These are phyloP conservation scores for Tympanuchus pallidicinctus DNA, from an alignment of 2,113 vertebrate genomes.

Conservation along the genomic window DNA sequence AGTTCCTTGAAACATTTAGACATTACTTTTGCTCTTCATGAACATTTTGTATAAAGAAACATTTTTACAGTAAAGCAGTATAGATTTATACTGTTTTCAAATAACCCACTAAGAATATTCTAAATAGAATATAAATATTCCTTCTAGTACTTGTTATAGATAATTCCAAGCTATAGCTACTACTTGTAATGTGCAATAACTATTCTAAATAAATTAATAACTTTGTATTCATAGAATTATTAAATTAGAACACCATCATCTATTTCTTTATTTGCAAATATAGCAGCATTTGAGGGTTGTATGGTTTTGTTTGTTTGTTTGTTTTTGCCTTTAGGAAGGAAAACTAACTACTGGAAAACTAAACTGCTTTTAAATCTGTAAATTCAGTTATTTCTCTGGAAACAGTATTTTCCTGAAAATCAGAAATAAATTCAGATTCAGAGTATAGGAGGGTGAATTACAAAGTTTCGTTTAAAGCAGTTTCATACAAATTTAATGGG, in stretches of 20 bases:
- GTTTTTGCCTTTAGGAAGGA: not conserved
- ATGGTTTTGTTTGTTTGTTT: not conserved
- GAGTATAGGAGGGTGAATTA: not conserved
- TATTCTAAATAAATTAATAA: not conserved
- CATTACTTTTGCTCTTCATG: not conserved
- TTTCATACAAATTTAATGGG: not conserved
- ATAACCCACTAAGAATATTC: not conserved
- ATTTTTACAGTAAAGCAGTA: not conserved
- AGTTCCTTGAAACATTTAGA: not conserved
- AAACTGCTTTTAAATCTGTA: not conserved
- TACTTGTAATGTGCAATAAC: not conserved
- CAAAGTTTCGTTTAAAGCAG: not conserved
- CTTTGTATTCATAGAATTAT: not conserved
- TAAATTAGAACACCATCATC: not conserved
- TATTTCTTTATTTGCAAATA: not conserved
- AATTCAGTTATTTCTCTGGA: not conserved
- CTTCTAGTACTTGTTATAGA: not conserved
- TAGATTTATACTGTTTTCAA: not conserved
- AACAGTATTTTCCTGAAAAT: not conserved
- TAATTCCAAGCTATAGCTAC: not conserved
- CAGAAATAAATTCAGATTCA: not conserved
- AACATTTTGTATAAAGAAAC: not conserved
- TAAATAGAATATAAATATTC: not conserved
- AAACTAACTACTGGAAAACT: not conserved
- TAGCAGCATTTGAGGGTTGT: not conserved